These are phyloP conservation scores for Eupithecia pulchellata DNA, from an alignment of 2,888 invertebrate genomes.

Conservation along the genomic window DNA sequence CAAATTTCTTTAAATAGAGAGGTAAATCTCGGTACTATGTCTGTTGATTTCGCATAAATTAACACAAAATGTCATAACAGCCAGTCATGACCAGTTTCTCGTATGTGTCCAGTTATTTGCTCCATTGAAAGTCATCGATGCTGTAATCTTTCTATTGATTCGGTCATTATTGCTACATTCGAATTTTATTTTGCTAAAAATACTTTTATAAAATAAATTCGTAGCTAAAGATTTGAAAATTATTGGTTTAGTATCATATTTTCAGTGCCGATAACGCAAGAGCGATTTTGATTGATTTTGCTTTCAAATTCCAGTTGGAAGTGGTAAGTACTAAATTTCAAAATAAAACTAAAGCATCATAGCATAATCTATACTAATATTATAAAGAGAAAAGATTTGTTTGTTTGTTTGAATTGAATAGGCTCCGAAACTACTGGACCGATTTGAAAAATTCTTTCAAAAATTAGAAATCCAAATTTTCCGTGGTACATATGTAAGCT, in stretches of 20 bases:
- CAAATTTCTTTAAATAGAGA: neutral
- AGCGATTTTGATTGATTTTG: neutral
- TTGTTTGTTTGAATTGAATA: too few species aligned
- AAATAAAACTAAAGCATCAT: neutral
- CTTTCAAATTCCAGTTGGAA: neutral
- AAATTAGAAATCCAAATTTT: too few species aligned
- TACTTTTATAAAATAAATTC: neutral
- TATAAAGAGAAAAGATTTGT: too few species aligned
- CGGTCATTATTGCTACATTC: neutral
- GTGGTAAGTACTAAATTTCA: neutral
- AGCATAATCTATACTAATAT: neutral
- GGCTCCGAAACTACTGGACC: too few species aligned
- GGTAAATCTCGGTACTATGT: constrained; percentile 8
- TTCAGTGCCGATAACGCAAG: neutral
- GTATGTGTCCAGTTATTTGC: constrained; percentile 5
- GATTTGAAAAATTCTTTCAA: too few species aligned
- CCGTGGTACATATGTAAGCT: too few species aligned
- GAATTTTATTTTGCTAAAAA: neutral
- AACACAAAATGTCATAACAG: constrained; percentile 9
- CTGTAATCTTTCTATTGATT: neutral
- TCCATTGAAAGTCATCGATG: neutral
- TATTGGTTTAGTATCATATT: neutral
- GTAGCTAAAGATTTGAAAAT: neutral
- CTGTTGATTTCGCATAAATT: constrained; percentile 13
- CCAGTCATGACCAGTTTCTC: constrained; percentile 9